phyloP scores from a whole-genome alignment of 2,888 invertebrate species.

The Clusia tigrina region DNA sequence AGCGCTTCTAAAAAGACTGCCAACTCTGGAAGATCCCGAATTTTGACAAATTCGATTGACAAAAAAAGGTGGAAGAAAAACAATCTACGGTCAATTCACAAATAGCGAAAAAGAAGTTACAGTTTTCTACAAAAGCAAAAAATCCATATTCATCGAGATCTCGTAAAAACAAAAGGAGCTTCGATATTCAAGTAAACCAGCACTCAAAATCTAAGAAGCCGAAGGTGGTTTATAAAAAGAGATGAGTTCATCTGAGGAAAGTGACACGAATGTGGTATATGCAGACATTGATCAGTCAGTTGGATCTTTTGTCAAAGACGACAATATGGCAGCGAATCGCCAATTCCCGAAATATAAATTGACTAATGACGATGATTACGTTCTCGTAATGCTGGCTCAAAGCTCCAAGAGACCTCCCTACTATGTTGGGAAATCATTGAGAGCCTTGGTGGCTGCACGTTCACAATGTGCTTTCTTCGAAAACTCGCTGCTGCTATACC shows the following conservation, averaged over 20 bases:
- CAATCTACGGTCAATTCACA: constrained; percentile 5
- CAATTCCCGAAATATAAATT: constrained; percentile 20
- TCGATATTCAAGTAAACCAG: constrained; percentile 9
- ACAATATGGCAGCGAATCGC: constrained; percentile 12
- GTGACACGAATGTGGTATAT: constrained; percentile 23
- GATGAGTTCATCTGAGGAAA: constrained; percentile 26
- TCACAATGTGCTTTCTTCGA: constrained; percentile 17
- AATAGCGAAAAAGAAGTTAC: constrained; percentile 13
- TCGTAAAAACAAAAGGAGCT: constrained; percentile 12
- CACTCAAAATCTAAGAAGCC: constrained; percentile 15
- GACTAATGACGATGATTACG: constrained; percentile 18
- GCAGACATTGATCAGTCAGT: constrained; percentile 26
- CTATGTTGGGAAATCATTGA: constrained; percentile 21
- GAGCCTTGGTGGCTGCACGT: constrained; percentile 5
- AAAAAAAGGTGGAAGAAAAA: constrained; percentile 15
- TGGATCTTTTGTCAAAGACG: constrained; percentile 21
- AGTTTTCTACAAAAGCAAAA: constrained; percentile 5
- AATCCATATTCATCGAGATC: background rate
- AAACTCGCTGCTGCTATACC: constrained; percentile 5
- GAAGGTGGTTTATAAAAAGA: constrained; percentile 14
- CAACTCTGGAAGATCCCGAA: constrained; percentile 21
- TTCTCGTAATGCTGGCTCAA: constrained; percentile 18
- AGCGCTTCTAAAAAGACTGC: constrained; percentile 24
- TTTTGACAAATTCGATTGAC: constrained; percentile 24
- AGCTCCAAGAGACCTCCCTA: constrained; percentile 7